A percentile compares a stretch with the other conserved stretches of the same genome.
Evolutionary conservation across 1,140 invertebrate species (phyloP).

Genomic region (Globodera ellingtonae): DNA sequence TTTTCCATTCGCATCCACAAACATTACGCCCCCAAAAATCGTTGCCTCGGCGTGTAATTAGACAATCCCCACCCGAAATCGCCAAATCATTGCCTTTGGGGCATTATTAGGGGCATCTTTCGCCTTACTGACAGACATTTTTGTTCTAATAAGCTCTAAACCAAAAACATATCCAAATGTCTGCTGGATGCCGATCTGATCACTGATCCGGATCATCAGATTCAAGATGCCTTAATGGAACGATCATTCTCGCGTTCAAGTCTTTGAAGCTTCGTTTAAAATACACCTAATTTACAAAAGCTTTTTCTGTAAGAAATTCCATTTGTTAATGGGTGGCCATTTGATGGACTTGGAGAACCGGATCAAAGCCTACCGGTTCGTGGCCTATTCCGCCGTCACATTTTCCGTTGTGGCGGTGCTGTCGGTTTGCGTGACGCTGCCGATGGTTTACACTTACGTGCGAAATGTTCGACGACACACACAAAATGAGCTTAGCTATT

Average conservation of each 20-base stretch:
- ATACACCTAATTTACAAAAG: too few species aligned
- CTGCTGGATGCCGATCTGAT: too few species aligned
- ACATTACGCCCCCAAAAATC: too few species aligned
- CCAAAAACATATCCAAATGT: too few species aligned
- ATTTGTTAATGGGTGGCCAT: neutral
- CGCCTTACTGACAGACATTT: neutral
- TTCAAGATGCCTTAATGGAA: too few species aligned
- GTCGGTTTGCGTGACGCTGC: conserved; percentile 57
- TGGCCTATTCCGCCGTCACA: conserved; percentile 57
- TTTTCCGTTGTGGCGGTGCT: conserved; percentile 56
- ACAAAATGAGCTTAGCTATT: conserved; percentile 57
- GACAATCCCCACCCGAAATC: too few species aligned
- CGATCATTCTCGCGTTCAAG: too few species aligned
- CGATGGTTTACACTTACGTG: conserved; percentile 63
- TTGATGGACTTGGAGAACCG: conserved; percentile 46
- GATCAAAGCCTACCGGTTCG: conserved; percentile 56
- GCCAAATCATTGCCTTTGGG: neutral
- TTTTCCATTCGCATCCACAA: neutral
- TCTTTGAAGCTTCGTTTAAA: too few species aligned
- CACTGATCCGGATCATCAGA: too few species aligned
- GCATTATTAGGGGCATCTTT: neutral
- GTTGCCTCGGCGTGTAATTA: neutral
- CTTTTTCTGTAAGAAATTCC: too few species aligned
- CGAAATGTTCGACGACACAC: conserved; percentile 51
- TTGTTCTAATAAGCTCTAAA: neutral